phyloP scores from a whole-genome alignment of 2,888 invertebrate species.

The Blastobasis lacticolella region DNA sequence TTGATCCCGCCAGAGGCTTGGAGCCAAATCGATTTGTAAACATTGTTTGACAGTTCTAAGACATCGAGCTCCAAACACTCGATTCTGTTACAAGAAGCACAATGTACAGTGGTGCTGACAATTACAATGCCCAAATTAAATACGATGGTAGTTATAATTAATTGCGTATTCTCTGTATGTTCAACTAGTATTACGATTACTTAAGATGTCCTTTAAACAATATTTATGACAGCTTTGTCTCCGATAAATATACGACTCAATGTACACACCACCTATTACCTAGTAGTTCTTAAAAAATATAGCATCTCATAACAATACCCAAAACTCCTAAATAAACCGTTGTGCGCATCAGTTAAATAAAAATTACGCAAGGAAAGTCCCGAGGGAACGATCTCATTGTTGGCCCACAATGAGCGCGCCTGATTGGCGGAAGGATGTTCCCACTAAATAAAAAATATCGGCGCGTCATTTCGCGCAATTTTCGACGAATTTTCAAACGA shows the following conservation, averaged over 20 bases:
- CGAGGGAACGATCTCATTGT: slow-evolving; percentile 61
- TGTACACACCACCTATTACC: neutral
- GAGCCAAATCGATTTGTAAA: slow-evolving; percentile 44
- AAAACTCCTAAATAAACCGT: slow-evolving; percentile 54
- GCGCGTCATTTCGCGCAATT: slow-evolving; percentile 72
- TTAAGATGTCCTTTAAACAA: neutral
- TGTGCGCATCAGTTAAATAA: slow-evolving; percentile 63
- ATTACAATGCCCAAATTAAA: too few species aligned
- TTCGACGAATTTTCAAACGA: slow-evolving; percentile 73
- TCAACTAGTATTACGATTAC: neutral
- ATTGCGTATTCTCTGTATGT: too few species aligned
- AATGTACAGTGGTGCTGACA: too few species aligned
- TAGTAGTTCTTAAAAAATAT: neutral
- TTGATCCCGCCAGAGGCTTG: slow-evolving; percentile 50
- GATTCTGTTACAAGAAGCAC: slow-evolving; percentile 20
- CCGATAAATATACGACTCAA: too few species aligned
- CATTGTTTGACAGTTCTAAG: slow-evolving; percentile 55
- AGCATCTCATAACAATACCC: neutral
- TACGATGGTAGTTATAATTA: too few species aligned
- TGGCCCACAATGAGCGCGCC: slow-evolving; percentile 63
- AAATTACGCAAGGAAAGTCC: slow-evolving; percentile 60
- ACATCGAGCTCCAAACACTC: slow-evolving; percentile 35
- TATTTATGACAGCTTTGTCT: neutral
- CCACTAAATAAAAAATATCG: slow-evolving; percentile 74
- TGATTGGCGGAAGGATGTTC: slow-evolving; percentile 75